Base-by-base conservation (phyloP, 2,888 invertebrate genomes). In the Aquatica leii region DNA sequence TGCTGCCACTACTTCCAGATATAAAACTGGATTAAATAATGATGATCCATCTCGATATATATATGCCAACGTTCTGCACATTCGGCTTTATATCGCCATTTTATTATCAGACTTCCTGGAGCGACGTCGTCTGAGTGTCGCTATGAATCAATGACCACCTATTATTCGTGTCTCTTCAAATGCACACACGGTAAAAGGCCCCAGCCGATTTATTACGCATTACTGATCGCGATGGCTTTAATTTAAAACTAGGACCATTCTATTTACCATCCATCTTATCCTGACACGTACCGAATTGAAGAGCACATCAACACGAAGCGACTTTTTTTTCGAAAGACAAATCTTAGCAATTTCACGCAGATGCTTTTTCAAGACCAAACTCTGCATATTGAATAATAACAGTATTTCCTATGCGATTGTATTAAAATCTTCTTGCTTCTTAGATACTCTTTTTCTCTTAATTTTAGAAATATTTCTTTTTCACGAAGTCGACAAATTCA, bases 341-440 rank as follows among this genome's bases (percentile, higher is more conserved):
- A 65, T 65, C 65, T 60, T 60, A 60, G 65, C 65, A 65, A 65
- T 65, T 65, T 65, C 65, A 59, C 64, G 52, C 60, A 60, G 60
- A 60, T 57, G 65, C 57, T 53, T 56, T 59, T 64, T 41, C 51
- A 51, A 59, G 56, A 50, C 59, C 54, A 59, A 59, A 57, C 59
- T 59, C 59, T 52, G 59, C 63, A 64, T 59, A 59, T 51, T 64
- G 63, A 64, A 64, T 64, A 56, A 64, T 64, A 43, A 57, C 50
- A 54, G 54, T 58, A 53, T 58, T 58, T 58, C 57, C 53, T 58
- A n/a, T n/a, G n/a, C n/a, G n/a, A n/a, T n/a, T n/a, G n/a, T n/a
- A n/a, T n/a, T n/a, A n/a, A n/a, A n/a, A n/a, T n/a, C n/a, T n/a
- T n/a, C n/a, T n/a, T n/a, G n/a, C n/a, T n/a, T n/a, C n/a, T n/a